Percentiles rank a stretch among this genome's conserved stretches.
Conservation (phyloP, 2,888 invertebrate species). For the Spodoptera exigua region DNA sequence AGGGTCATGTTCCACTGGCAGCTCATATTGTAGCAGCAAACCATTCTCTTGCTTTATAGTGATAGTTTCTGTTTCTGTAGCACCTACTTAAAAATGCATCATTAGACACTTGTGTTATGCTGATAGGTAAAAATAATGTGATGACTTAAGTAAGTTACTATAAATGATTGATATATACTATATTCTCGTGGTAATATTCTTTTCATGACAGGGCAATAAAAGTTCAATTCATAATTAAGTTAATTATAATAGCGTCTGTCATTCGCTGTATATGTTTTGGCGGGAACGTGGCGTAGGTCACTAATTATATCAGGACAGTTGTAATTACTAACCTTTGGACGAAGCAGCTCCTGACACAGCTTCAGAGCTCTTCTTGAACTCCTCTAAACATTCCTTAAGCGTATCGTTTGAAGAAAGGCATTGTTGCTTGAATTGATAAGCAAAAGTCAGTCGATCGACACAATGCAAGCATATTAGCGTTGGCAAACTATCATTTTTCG, state of each 20-base stretch:
- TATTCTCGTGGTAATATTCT: neutral
- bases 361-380: slow-evolving; percentile 81
- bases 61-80: slow-evolving; percentile 82
- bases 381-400: slow-evolving; percentile 84
- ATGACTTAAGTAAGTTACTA: no score
- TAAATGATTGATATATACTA: no score
- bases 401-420: slow-evolving; percentile 85
- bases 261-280: slow-evolving; percentile 25
- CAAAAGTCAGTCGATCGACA: slow-evolving; percentile 84
- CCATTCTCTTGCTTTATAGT: slow-evolving; percentile 89
- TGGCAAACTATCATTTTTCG: slow-evolving; percentile 83
- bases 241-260: slow-evolving; percentile 22
- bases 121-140: slow-evolving; percentile 1
- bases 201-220: neutral
- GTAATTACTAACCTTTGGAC: slow-evolving; percentile 69
- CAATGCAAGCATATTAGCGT: slow-evolving; percentile 86
- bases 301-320: neutral
- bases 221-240: slow-evolving; percentile 15
- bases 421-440: slow-evolving; percentile 87
- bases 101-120: slow-evolving; percentile 5
- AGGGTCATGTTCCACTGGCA: slow-evolving; percentile 85
- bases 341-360: slow-evolving; percentile 69
- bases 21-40: slow-evolving; percentile 83
- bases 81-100: slow-evolving; percentile 49
- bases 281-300: slow-evolving; percentile 30